Percentiles rank a stretch among this genome's conserved stretches.
Conservation (phyloP, 2,888 invertebrate species). For the Epinotia nisella region DNA sequence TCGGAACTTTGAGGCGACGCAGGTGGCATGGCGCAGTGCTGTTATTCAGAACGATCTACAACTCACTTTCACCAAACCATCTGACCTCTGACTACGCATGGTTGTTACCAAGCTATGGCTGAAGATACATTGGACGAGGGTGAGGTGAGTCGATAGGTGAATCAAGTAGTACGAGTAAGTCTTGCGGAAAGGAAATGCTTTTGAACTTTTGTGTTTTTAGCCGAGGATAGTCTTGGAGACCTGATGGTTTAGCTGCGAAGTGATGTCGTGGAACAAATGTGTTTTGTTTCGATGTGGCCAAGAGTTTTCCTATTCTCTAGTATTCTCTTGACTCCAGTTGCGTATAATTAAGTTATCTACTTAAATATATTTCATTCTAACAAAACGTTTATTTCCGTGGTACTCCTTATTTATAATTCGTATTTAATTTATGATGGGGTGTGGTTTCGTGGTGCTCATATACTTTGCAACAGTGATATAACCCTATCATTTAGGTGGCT, state of each 20-base stretch:
- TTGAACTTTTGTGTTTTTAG: slow-evolving; percentile 50
- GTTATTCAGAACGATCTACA: background rate
- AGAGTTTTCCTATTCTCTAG: background rate
- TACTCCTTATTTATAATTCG: too few species aligned
- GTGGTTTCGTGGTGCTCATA: too few species aligned
- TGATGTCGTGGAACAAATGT: background rate
- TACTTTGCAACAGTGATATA: too few species aligned
- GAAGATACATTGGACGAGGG: background rate
- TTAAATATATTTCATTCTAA: too few species aligned
- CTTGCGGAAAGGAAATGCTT: slow-evolving; percentile 50
- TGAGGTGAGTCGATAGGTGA: background rate
- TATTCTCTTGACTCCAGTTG: too few species aligned
- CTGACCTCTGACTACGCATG: background rate
- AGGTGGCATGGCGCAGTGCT: slow-evolving; percentile 58
- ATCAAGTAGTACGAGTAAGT: slow-evolving; percentile 46
- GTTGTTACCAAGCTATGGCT: too few species aligned
- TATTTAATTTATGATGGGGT: too few species aligned
- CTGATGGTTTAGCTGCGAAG: slow-evolving; percentile 14
- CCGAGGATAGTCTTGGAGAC: slow-evolving; percentile 6
- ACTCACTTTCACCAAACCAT: background rate
- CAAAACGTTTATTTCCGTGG: too few species aligned
- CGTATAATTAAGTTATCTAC: background rate
- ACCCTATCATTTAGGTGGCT: too few species aligned
- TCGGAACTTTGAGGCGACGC: slow-evolving; percentile 60
- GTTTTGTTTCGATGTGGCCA: background rate